Percentiles rank a stretch among this genome's conserved stretches.
These are phyloP conservation scores for Coregonus sp. DNA, from an alignment of 2,797 vertebrate species.

Conservation along the genomic window DNA sequence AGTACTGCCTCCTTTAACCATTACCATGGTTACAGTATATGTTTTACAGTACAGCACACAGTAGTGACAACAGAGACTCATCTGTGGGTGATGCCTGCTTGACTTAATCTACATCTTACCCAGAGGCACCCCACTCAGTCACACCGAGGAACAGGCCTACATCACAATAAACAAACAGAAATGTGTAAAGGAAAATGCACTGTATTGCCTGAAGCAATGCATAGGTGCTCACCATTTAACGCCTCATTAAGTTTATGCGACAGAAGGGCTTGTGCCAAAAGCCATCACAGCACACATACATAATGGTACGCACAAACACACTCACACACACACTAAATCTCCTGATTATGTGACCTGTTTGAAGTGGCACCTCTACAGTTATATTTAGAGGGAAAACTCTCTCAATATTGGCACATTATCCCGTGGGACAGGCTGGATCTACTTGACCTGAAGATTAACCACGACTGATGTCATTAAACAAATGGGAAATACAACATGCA, in stretches of 20 bases:
- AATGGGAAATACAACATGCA: not conserved
- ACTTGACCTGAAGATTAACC: constrained; percentile 26
- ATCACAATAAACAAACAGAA: not conserved
- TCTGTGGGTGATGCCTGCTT: constrained; percentile 32
- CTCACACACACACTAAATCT: not conserved
- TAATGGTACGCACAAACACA: not conserved
- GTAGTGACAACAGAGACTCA: constrained; percentile 27
- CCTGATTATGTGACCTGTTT: not conserved
- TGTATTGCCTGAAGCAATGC: not conserved
- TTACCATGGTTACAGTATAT: constrained; percentile 2
- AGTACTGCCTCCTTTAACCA: not conserved
- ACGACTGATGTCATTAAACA: constrained; percentile 3
- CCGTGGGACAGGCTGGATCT: constrained; percentile 9
- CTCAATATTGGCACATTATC: constrained; percentile 24
- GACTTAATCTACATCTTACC: constrained; percentile 14
- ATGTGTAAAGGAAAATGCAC: not conserved
- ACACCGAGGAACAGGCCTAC: not conserved
- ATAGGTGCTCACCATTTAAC: not conserved
- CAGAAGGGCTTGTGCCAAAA: not conserved
- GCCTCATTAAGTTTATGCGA: not conserved
- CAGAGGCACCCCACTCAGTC: constrained; percentile 4
- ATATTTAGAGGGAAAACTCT: constrained; percentile 25
- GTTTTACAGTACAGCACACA: constrained; percentile 23
- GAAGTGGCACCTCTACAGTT: constrained; percentile 6
- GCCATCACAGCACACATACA: not conserved